Evolutionary conservation across 2,888 invertebrate genomes (phyloP).

Genomic region (Chloroclysta siterata): DNA sequence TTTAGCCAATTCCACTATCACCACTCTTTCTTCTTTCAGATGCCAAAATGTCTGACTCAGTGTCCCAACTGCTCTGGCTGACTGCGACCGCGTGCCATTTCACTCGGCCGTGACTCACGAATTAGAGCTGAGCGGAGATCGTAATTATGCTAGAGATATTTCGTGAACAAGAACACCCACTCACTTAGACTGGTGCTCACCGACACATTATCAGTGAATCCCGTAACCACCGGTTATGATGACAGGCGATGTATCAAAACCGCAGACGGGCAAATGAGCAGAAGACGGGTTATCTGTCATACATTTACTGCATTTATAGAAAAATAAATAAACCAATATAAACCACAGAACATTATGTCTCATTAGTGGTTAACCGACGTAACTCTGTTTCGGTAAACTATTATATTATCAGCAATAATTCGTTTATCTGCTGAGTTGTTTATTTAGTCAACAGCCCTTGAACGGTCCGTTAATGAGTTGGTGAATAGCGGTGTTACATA

Average conservation of each 20-base stretch:
- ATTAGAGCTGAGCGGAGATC: slow-evolving; percentile 79
- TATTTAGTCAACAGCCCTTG: background rate
- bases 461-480: background rate
- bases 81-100: slow-evolving; percentile 66
- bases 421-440: background rate
- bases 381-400: too few species aligned
- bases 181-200: slow-evolving; percentile 38
- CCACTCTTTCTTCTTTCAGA: background rate
- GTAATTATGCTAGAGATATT: slow-evolving; percentile 77
- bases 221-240: slow-evolving; percentile 12
- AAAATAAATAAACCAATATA: background rate
- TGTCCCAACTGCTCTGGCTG: slow-evolving; percentile 13
- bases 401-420: background rate
- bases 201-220: slow-evolving; percentile 3
- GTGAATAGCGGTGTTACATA: background rate
- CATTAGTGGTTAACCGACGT: background rate
- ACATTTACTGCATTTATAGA: background rate
- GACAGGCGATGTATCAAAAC: slow-evolving; percentile 6
- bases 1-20: too few species aligned
- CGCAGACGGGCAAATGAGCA: background rate
- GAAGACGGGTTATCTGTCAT: background rate
- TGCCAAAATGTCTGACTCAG: background rate
- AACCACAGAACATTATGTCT: background rate
- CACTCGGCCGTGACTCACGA: slow-evolving; percentile 82
- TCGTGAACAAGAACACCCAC: slow-evolving; percentile 75